Conservation (phyloP, 2,113 vertebrate species). For the Antechinus flavipes region DNA sequence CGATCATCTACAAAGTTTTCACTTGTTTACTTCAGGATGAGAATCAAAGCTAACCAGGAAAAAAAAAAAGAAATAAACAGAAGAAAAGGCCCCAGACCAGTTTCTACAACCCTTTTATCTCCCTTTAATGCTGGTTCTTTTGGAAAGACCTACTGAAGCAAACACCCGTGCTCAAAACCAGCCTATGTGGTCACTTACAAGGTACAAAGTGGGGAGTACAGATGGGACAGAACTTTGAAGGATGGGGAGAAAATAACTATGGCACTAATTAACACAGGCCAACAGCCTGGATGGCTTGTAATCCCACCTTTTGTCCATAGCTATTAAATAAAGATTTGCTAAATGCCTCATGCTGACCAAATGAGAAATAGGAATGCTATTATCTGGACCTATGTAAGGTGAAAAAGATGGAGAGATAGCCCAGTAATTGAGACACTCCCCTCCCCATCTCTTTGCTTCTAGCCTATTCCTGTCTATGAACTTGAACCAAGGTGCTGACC, state of each 20-base stretch:
- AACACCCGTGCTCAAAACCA: too few species aligned
- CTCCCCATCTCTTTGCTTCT: not conserved
- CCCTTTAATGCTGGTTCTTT: too few species aligned
- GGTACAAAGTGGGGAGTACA: too few species aligned
- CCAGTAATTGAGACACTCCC: not conserved
- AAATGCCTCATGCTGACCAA: not conserved
- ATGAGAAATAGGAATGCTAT: not conserved
- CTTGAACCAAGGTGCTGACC: not conserved
- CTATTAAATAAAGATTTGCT: not conserved
- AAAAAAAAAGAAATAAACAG: too few species aligned
- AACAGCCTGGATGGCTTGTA: not conserved
- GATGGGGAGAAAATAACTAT: too few species aligned
- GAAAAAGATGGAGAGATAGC: not conserved
- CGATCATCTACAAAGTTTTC: not conserved
- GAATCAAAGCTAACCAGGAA: not conserved
- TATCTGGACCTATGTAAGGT: not conserved
- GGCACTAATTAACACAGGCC: too few species aligned
- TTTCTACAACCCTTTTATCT: too few species aligned
- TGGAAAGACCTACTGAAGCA: too few species aligned
- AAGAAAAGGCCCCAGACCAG: too few species aligned
- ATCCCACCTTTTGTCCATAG: not conserved
- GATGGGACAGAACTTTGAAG: too few species aligned
- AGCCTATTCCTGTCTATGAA: not conserved
- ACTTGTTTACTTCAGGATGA: not conserved
- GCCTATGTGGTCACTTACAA: too few species aligned